Evolutionary conservation across 2,888 invertebrate species (phyloP).

Genomic region (Zygaena filipendulae): DNA sequence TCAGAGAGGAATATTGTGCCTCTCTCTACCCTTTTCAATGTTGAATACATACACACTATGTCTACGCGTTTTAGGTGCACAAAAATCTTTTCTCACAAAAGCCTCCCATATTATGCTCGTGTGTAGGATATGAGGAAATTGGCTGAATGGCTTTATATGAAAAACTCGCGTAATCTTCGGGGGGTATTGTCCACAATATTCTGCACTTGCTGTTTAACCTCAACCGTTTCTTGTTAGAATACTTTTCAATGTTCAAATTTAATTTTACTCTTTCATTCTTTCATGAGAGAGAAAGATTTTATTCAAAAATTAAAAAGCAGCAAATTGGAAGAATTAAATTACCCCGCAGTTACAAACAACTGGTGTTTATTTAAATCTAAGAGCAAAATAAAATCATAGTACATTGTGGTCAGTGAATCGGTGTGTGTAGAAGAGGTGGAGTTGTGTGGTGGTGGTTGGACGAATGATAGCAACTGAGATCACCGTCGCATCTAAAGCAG

Average conservation of each 20-base stretch:
- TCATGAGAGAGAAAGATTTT: no score
- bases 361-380: conserved; percentile 42
- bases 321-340: no score
- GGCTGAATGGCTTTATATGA: conserved; percentile 65
- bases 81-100: conserved; percentile 61
- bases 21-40: conserved; percentile 37
- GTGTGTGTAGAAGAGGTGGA: no score
- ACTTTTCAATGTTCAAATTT: no score
- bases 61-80: conserved; percentile 54
- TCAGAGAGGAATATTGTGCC: conserved; percentile 41
- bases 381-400: conserved; percentile 39
- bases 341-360: no score
- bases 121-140: conserved; percentile 65
- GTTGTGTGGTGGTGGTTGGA: no score
- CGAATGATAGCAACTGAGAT: no score
- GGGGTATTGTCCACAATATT: conserved; percentile 52
- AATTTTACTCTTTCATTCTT: no score
- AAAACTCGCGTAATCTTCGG: conserved; percentile 62
- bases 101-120: conserved; percentile 62
- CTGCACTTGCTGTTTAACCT: conserved; percentile 49
- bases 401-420: conserved; percentile 19
- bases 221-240: no score
- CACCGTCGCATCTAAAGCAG: conserved; percentile 31
- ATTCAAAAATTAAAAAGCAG: no score
- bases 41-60: conserved; percentile 38